phyloP scores from a whole-genome alignment of 2,797 vertebrate species.

The Ctenopoma multispine region DNA sequence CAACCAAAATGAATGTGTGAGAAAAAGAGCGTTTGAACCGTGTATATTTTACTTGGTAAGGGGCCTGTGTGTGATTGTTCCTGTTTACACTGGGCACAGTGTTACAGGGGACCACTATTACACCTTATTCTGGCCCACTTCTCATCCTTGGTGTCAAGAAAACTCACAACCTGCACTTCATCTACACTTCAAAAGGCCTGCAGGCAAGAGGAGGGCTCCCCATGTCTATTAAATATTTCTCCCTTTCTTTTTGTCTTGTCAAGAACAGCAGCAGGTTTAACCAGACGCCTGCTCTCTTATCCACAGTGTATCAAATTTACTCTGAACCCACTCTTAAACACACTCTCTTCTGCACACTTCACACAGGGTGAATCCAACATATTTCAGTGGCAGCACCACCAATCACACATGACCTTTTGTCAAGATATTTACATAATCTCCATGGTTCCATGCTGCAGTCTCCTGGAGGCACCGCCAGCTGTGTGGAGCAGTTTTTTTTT shows the following conservation, averaged over 20 bases:
- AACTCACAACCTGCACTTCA: constrained; percentile 71
- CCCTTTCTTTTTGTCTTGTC: constrained; percentile 48
- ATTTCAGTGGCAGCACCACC: constrained; percentile 53
- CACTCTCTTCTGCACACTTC: constrained; percentile 14
- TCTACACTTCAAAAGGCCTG: constrained; percentile 74
- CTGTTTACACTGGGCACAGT: constrained; percentile 26
- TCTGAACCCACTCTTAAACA: constrained; percentile 40
- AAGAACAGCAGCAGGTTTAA: constrained; percentile 47
- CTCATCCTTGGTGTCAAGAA: constrained; percentile 69
- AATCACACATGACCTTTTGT: constrained; percentile 73
- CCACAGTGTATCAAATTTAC: constrained; percentile 45
- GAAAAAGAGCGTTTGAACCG: constrained; percentile 34
- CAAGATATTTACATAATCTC: constrained; percentile 79
- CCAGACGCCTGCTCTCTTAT: constrained; percentile 46
- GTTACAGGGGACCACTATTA: constrained; percentile 53
- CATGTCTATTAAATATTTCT: constrained; percentile 52
- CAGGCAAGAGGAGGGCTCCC: constrained; percentile 50
- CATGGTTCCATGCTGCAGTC: constrained; percentile 63
- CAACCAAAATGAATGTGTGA: constrained; percentile 58
- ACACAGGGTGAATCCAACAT: constrained; percentile 38
- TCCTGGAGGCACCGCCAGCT: constrained; percentile 62
- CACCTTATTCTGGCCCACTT: constrained; percentile 45
- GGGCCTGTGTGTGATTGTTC: constrained; percentile 24
- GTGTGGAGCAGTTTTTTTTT: constrained; percentile 63
- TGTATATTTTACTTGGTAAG: constrained; percentile 52